These are phyloP conservation scores for Dascyllus trimaculatus DNA, from an alignment of 2,113 vertebrate species.

Conservation along the genomic window DNA sequence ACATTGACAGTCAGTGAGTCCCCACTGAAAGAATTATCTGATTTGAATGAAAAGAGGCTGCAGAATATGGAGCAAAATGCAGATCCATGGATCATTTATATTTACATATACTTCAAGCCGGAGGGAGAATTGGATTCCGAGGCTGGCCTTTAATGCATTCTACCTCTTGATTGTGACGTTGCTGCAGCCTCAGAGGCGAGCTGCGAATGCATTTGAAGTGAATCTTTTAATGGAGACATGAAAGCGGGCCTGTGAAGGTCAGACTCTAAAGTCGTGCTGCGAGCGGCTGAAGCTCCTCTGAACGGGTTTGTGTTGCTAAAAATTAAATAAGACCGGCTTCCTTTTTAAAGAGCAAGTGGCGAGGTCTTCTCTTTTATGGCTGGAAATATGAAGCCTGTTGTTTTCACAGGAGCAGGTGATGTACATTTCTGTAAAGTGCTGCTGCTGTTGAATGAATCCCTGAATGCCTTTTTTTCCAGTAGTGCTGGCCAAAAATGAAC, in stretches of 20 bases:
- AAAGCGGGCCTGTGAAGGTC: constrained; percentile 76
- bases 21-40: constrained; percentile 25
- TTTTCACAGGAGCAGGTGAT: constrained; percentile 13
- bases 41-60: constrained; percentile 51
- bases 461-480: background rate
- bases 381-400: constrained; percentile 27
- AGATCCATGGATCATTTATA: constrained; percentile 80
- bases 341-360: constrained; percentile 32
- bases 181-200: constrained; percentile 67
- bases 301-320: constrained; percentile 38
- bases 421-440: background rate
- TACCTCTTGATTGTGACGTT: constrained; percentile 72
- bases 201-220: constrained; percentile 79
- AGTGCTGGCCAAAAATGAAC: background rate
- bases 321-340: constrained; percentile 52
- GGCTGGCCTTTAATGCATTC: constrained; percentile 77
- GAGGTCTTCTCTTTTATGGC: background rate
- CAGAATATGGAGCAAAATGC: constrained; percentile 72
- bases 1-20: constrained; percentile 16
- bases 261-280: constrained; percentile 50
- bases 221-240: constrained; percentile 79
- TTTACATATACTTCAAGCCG: constrained; percentile 72
- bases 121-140: constrained; percentile 75
- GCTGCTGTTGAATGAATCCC: background rate
- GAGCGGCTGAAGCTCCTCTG: constrained; percentile 43